These are phyloP conservation scores for Bursaphelenchus okinawaensis DNA, from an alignment of 2,888 invertebrate genomes.

Conservation along the genomic window DNA sequence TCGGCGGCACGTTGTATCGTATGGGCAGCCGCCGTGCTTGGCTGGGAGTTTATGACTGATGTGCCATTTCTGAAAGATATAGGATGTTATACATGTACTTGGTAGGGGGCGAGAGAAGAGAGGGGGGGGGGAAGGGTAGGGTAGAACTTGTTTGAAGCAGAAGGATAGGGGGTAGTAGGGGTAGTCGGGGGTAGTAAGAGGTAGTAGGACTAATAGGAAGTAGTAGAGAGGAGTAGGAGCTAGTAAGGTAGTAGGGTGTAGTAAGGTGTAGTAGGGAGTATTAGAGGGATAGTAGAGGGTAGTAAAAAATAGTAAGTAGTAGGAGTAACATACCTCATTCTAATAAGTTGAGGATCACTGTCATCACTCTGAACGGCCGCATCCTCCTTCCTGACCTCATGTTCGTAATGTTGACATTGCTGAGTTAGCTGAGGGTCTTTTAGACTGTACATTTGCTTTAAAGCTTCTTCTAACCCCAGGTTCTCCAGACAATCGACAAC, in stretches of 20 bases:
- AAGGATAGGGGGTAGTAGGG: too few relatives aligned
- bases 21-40: background rate
- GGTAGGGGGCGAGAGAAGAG: too few relatives aligned
- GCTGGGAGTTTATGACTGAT: background rate
- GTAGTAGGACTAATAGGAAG: too few relatives aligned
- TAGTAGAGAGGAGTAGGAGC: too few relatives aligned
- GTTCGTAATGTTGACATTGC: conserved; percentile 55
- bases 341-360: conserved; percentile 23
- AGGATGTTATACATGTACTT: too few relatives aligned
- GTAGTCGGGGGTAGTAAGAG: too few relatives aligned
- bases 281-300: too few relatives aligned
- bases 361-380: conserved; percentile 42
- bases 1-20: background rate
- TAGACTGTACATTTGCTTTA: conserved; percentile 37
- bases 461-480: conserved; percentile 63
- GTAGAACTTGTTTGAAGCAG: too few relatives aligned
- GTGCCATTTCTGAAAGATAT: background rate
- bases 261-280: too few relatives aligned
- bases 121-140: too few relatives aligned
- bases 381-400: conserved; percentile 54
- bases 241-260: too few relatives aligned
- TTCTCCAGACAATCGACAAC: conserved; percentile 91
- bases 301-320: too few relatives aligned
- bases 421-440: conserved; percentile 46
- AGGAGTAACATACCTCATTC: conserved; percentile 20